These are phyloP conservation scores for Centropristis striata DNA, from an alignment of 2,113 vertebrate genomes.

Conservation along the genomic window DNA sequence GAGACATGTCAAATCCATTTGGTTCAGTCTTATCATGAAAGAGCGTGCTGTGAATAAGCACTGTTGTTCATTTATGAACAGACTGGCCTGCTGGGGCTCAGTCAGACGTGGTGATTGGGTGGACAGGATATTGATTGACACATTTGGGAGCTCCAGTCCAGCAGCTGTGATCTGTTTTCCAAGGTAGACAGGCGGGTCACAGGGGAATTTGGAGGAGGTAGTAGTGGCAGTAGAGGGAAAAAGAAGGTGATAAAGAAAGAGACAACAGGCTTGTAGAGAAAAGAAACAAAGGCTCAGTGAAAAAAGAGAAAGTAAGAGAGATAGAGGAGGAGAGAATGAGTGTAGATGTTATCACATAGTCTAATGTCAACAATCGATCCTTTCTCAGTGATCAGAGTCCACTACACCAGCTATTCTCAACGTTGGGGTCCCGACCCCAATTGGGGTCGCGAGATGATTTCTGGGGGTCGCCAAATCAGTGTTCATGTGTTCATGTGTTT, in stretches of 20 bases:
- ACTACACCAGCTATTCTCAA: too few species aligned
- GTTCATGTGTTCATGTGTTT: too few species aligned
- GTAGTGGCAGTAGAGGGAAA: neutral
- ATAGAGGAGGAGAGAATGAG: slow-evolving; percentile 17
- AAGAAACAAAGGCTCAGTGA: slow-evolving; percentile 3
- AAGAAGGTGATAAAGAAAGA: slow-evolving; percentile 13
- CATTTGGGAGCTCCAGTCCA: slow-evolving; percentile 58
- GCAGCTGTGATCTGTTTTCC: slow-evolving; percentile 70
- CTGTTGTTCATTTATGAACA: slow-evolving; percentile 42
- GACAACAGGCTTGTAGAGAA: neutral
- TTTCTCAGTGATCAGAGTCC: slow-evolving; percentile 13
- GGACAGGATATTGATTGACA: slow-evolving; percentile 75
- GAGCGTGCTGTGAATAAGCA: slow-evolving; percentile 25
- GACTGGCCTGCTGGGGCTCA: slow-evolving; percentile 38
- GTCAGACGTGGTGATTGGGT: slow-evolving; percentile 58
- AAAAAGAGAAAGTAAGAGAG: neutral
- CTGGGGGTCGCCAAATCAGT: too few species aligned
- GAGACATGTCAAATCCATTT: slow-evolving; percentile 39
- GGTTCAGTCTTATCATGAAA: slow-evolving; percentile 22
- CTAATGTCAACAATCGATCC: slow-evolving; percentile 34
- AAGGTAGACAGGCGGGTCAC: slow-evolving; percentile 42
- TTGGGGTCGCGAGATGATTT: too few species aligned
- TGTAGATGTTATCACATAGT: slow-evolving; percentile 36
- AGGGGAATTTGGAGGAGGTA: neutral
- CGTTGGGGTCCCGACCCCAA: too few species aligned